Conservation (phyloP, 1,140 invertebrate genomes). For the Planococcus citri region DNA sequence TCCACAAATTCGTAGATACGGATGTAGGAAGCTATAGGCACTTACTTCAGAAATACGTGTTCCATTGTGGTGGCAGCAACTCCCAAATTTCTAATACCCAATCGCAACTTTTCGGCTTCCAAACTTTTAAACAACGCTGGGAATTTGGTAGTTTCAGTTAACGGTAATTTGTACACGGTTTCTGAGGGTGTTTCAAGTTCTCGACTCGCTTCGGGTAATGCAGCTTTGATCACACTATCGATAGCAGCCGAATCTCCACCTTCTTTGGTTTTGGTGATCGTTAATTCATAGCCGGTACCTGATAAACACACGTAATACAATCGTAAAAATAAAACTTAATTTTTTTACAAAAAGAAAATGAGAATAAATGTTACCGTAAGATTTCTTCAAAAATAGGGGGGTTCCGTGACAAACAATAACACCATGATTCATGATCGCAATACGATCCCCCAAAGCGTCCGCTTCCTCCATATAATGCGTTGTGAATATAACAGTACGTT, state of each 20-base stretch:
- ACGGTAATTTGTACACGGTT: conserved; percentile 34
- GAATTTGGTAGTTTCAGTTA: conserved; percentile 31
- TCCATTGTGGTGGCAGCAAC: conserved; percentile 51
- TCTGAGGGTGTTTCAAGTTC: conserved; percentile 32
- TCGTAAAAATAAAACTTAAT: no score
- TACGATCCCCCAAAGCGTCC: no score
- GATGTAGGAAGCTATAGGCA: no score
- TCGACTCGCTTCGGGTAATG: not conserved
- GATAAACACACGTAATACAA: no score
- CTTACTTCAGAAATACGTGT: conserved; percentile 51
- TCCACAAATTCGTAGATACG: no score
- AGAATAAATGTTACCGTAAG: conserved; percentile 47
- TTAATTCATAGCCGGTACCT: not conserved
- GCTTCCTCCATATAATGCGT: no score
- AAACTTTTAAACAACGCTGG: conserved; percentile 40
- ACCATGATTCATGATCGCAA: no score
- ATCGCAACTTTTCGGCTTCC: conserved; percentile 35
- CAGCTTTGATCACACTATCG: not conserved
- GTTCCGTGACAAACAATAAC: no score
- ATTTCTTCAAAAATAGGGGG: conserved; percentile 76
- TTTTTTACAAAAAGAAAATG: no score
- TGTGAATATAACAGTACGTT: conserved; percentile 70
- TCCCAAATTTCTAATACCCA: conserved; percentile 44
- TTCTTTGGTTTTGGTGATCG: not conserved
- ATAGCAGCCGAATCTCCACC: not conserved